Percentiles rank a stretch among this genome's conserved stretches.
These are phyloP conservation scores for Agapornis roseicollis DNA, from an alignment of 2,113 vertebrate species.

Conservation along the genomic window DNA sequence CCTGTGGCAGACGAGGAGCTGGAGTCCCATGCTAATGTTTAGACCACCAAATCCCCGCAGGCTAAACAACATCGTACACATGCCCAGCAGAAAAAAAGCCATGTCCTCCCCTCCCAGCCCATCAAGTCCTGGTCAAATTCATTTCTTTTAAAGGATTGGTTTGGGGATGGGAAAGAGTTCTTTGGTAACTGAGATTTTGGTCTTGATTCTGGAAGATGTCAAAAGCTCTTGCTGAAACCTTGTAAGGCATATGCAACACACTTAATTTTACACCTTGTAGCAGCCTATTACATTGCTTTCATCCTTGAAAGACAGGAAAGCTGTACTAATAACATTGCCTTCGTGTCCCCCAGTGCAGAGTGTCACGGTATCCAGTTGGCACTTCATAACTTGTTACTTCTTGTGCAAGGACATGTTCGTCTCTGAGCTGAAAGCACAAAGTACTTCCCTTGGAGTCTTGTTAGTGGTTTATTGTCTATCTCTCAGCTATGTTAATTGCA, in stretches of 20 bases:
- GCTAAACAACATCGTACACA: neutral
- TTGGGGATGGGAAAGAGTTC: neutral
- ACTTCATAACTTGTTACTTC: neutral
- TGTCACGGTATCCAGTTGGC: neutral
- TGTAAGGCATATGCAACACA: neutral
- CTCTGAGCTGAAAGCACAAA: neutral
- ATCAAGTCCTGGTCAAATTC: neutral
- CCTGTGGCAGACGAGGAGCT: neutral
- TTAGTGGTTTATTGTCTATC: neutral
- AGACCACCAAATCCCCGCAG: rapidly evolving
- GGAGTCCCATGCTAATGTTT: neutral
- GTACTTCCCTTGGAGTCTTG: neutral
- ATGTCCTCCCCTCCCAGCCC: neutral
- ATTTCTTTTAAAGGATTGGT: neutral
- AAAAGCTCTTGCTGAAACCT: neutral
- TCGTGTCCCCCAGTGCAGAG: neutral
- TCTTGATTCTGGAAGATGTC: neutral
- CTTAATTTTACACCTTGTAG: neutral
- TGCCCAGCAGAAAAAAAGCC: neutral
- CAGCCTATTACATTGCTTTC: neutral
- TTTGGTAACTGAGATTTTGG: neutral
- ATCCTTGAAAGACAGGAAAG: neutral
- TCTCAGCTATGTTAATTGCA: neutral
- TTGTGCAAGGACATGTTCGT: neutral
- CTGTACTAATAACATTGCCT: neutral